A percentile compares a stretch with the other conserved stretches of the same genome.
Evolutionary conservation across 2,797 vertebrate genomes (phyloP).

Genomic region (Zenarchopterus dispar): DNA sequence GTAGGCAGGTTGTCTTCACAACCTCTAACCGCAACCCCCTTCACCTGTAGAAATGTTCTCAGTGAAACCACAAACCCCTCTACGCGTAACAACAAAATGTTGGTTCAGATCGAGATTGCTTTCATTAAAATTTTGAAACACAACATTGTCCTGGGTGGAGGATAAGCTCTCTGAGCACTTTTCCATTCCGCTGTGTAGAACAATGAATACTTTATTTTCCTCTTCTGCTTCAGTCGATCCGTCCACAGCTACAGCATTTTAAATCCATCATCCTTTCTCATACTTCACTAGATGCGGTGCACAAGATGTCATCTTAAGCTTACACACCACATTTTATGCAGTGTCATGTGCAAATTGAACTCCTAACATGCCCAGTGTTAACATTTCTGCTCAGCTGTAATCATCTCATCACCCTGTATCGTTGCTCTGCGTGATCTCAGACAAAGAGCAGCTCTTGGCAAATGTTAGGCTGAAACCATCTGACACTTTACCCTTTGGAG

Average conservation of each 20-base stretch:
- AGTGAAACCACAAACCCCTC: no score
- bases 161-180: no score
- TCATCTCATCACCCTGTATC: conserved; percentile 41
- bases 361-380: conserved; percentile 47
- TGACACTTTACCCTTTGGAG: conserved; percentile 60
- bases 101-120: no score
- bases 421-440: conserved; percentile 42
- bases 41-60: no score
- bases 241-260: neutral
- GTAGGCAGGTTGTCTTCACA: no score
- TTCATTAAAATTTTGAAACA: no score
- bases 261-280: neutral
- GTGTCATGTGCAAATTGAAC: conserved; percentile 66
- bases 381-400: conserved; percentile 54
- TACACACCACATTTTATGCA: conserved; percentile 16
- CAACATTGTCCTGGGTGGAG: no score
- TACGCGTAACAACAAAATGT: no score
- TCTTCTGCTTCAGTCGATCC: neutral
- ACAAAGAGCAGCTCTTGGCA: conserved; percentile 63
- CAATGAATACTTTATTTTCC: neutral
- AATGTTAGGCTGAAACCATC: conserved; percentile 51
- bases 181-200: no score
- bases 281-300: neutral
- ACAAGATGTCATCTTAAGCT: conserved; percentile 9
- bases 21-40: no score